Evolutionary conservation across 2,113 vertebrate genomes (phyloP), one percentile per base, ranked within the genome.

Genomic region (Triplophysa tibetana): DNA sequence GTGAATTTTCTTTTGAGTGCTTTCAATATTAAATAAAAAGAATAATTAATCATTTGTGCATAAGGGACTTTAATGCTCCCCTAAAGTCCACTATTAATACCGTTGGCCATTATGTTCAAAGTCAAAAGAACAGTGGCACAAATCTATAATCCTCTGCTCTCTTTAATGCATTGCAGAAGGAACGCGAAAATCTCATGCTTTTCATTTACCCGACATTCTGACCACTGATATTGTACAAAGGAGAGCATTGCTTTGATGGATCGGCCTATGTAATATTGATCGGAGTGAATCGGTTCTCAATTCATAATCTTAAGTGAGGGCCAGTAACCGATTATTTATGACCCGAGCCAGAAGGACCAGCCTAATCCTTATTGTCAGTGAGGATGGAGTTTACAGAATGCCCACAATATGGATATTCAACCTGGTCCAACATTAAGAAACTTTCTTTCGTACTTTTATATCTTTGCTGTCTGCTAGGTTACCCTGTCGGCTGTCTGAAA

Each of bases 401-500:
- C 41, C 43, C 61, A 19, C 60, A 24, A 29, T 10, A 33, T 48
- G 23, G 4, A 14, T 38, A 13, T 80, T 80, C 74, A 60, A 75
- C 24, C 56, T 38, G 61, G 38, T 54, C 33, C 33, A 73, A 21
- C 75, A 61, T 26, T 58, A 38, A 81, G 70, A 61, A 26, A 10
- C 58, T 61, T 38, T 19, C 19, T 33, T 70, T 60, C 75, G n/a
- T 58, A 48, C 33, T 8, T 17, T 26, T 38, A 33, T 54, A 43
- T 45, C 16, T 64, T 10, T 48, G 11, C 21, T n/a, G 29, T 78
- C 45, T 79, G 77, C 61, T 52, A 24, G 77, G 78, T 77, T 79
- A 75, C 73, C 65, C 64, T 33, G 62, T 64, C 56, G 58, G 68
- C 60, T 21, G 48, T 78, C 64, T 80, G 73, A 50, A 75, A 65